These are phyloP conservation scores for Tromatobia lineatoria DNA, from an alignment of 2,888 invertebrate species.

Conservation along the genomic window DNA sequence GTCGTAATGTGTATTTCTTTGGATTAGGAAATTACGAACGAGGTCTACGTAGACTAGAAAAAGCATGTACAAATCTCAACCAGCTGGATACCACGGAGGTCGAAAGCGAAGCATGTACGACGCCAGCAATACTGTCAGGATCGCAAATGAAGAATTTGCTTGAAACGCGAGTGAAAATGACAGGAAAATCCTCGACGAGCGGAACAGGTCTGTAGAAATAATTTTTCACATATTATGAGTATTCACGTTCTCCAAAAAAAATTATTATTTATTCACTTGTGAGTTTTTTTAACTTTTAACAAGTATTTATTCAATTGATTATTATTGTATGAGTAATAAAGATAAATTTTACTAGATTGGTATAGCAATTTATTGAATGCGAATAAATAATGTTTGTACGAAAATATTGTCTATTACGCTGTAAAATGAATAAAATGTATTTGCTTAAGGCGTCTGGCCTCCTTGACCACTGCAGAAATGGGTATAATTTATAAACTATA, in stretches of 20 bases:
- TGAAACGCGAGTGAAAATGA: conserved; percentile 1
- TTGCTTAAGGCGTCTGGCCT: background rate
- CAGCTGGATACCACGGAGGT: conserved; percentile 1
- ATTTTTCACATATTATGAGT: conserved; percentile 1
- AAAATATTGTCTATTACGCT: background rate
- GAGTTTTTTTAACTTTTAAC: too few species aligned
- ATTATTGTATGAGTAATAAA: background rate
- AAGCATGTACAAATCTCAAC: background rate
- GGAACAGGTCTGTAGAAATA: background rate
- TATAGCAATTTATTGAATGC: background rate
- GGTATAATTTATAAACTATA: conserved; percentile 1
- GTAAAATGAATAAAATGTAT: background rate
- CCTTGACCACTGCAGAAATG: conserved; percentile 1
- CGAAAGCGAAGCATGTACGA: conserved; percentile 1
- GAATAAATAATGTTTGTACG: background rate
- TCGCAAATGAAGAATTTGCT: conserved; percentile 1
- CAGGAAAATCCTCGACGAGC: conserved; percentile 1
- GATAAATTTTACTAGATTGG: background rate
- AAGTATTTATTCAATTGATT: background rate
- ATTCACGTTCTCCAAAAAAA: conserved; percentile 1
- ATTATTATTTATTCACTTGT: too few species aligned
- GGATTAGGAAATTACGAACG: conserved; percentile 1
- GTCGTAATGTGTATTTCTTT: conserved; percentile 1
- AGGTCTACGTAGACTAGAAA: background rate
- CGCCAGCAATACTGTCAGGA: background rate